Evolutionary conservation across 2,113 vertebrate genomes (phyloP), one percentile per base, ranked within the genome.

Genomic region (Orycteropus afer): DNA sequence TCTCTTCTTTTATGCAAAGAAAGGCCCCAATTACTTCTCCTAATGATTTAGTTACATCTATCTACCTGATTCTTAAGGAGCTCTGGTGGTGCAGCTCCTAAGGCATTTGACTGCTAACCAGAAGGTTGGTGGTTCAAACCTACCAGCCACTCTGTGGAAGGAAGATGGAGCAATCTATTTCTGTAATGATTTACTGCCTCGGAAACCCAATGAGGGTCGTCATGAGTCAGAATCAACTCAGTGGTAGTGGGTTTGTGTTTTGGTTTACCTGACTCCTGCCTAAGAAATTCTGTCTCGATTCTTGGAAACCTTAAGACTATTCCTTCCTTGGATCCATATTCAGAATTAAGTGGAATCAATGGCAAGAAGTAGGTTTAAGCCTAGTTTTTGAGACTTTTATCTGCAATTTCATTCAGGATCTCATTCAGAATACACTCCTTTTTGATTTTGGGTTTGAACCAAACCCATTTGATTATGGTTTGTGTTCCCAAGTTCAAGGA

Each of bases 361-460:
- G 63, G 29, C 22, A 61, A 49, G 13, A 67, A 12, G 34, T 42
- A 67, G 32, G 78, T 45, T 12, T 45, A 65, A 86, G 25, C 5
- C 57, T 67, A 49, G 14, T 27, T 84, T 87, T 88, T 67, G 45
- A 79, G 63, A 88, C 27, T 88, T 95, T 77, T 81, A 53, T 88
- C 27, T 91, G 92, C 53, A 91, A 80, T 69, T 90, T 59, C 42
- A n/a, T n/a, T 59, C 78, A 45, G 22, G 22, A 23, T 92, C 5
- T 90, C 1, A 18, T 59, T 15, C 76, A 81, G 32, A 40, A 18
- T 51, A 25, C 8, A n/a, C 1, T 4, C 23, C 23, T 91, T 71
- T 61, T 34, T 90, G 51, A n/a, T n/a, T 53, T 53, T 53, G 51
- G 8, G 51, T 53, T 53, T 53, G 15, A 53, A 15, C 15, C 51